These are phyloP conservation scores for Brachirus orientalis DNA, from an alignment of 2,113 vertebrate genomes.

Conservation along the genomic window DNA sequence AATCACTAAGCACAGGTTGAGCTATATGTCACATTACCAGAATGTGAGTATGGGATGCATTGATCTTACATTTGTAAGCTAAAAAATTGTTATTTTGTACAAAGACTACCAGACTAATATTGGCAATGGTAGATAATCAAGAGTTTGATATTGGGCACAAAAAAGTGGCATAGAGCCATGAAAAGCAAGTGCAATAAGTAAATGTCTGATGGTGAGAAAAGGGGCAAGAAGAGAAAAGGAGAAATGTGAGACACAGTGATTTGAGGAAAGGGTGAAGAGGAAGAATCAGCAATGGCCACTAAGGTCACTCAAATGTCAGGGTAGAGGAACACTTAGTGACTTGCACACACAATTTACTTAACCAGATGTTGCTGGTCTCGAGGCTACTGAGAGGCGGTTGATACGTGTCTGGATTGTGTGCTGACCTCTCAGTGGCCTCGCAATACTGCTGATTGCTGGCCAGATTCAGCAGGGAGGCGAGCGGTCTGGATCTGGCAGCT, in stretches of 20 bases:
- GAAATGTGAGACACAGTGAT: background rate
- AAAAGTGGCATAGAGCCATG: constrained; percentile 51
- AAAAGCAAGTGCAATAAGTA: constrained; percentile 52
- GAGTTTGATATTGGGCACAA: background rate
- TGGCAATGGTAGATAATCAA: background rate
- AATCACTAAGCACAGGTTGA: too few species aligned
- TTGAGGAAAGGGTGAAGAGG: constrained; percentile 11
- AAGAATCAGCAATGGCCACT: constrained; percentile 42
- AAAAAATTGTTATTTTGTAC: too few species aligned
- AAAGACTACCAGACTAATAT: too few species aligned
- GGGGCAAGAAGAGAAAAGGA: constrained; percentile 8
- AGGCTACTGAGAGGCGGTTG: constrained; percentile 64
- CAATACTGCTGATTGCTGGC: constrained; percentile 65
- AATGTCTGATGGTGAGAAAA: background rate
- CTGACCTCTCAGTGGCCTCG: constrained; percentile 64
- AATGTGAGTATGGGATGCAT: too few species aligned
- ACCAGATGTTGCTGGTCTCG: constrained; percentile 69
- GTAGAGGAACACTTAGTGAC: constrained; percentile 64
- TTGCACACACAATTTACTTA: constrained; percentile 72
- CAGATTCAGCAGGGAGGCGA: constrained; percentile 68
- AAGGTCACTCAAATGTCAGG: constrained; percentile 62
- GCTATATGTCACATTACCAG: too few species aligned
- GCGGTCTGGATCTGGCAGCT: constrained; percentile 61
- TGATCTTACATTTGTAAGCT: too few species aligned
- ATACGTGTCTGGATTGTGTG: constrained; percentile 69